These are phyloP conservation scores for Drosophila villosipedis DNA, from an alignment of 2,888 invertebrate species.

Conservation along the genomic window DNA sequence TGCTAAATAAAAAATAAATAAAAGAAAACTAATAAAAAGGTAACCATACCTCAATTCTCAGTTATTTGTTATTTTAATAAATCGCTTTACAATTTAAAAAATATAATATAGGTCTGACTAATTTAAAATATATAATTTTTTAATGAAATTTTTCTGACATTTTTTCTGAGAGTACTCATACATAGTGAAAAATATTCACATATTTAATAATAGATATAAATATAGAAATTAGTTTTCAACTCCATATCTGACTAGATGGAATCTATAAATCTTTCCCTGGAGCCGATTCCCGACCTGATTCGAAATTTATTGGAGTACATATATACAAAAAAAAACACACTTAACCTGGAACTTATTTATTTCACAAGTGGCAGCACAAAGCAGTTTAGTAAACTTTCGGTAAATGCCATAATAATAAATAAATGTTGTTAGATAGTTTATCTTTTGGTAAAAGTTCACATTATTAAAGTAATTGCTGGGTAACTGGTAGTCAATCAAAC, in stretches of 20 bases:
- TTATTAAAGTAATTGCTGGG: constrained; percentile 5
- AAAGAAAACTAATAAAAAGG: background rate
- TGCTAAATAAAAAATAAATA: background rate
- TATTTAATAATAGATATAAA: background rate
- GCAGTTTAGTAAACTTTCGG: background rate
- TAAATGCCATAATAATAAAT: background rate
- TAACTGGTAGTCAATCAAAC: constrained; percentile 10
- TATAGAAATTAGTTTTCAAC: background rate
- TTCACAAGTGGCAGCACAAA: background rate
- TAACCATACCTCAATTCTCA: background rate
- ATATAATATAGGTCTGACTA: background rate
- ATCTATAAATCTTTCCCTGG: background rate
- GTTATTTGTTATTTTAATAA: background rate
- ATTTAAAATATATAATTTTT: background rate
- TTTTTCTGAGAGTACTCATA: background rate
- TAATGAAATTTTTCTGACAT: background rate
- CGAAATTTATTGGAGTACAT: background rate
- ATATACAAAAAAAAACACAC: background rate
- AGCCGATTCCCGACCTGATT: fast-evolving
- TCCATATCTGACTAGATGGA: background rate
- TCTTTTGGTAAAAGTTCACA: background rate
- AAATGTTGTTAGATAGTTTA: background rate
- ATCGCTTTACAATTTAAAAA: background rate
- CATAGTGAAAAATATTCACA: background rate
- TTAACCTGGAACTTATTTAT: background rate